Evolutionary conservation across 2,113 vertebrate genomes (phyloP).

Genomic region (Channa argus): DNA sequence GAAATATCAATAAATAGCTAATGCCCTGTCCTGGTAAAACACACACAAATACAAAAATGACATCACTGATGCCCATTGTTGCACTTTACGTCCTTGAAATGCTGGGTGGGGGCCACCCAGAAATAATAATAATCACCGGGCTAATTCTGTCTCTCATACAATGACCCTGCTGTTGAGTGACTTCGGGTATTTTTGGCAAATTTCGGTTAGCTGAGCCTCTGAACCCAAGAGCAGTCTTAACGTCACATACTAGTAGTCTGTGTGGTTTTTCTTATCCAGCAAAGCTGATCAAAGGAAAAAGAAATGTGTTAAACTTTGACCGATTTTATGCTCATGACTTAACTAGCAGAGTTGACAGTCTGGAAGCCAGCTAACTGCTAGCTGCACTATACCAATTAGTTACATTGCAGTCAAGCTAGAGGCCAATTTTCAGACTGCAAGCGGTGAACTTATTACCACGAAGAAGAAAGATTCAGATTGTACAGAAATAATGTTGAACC

Average conservation of each 20-base stretch:
- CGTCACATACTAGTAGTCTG: background rate
- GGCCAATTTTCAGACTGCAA: too few relatives aligned
- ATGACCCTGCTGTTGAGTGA: conserved; percentile 54
- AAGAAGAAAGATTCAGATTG: too few relatives aligned
- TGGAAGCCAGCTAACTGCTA: too few relatives aligned
- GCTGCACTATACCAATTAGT: too few relatives aligned
- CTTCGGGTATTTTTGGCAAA: conserved; percentile 47
- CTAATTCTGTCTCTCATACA: conserved; percentile 66
- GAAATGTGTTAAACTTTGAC: too few relatives aligned
- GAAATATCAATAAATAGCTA: conserved; percentile 66
- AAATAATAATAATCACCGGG: conserved; percentile 51
- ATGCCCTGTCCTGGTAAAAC: conserved; percentile 68
- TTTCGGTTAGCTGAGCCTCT: background rate
- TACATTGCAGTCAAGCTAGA: too few relatives aligned
- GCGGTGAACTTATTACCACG: too few relatives aligned
- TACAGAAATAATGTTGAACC: too few relatives aligned
- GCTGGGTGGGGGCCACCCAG: conserved; percentile 67
- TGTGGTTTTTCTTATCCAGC: background rate
- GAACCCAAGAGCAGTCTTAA: background rate
- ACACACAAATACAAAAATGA: conserved; percentile 22
- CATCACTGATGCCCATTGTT: conserved; percentile 72
- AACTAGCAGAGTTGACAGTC: too few relatives aligned
- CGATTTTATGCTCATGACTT: too few relatives aligned
- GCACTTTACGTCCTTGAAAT: conserved; percentile 73
- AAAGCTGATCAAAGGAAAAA: background rate